A percentile compares a stretch with the other conserved stretches of the same genome.
Evolutionary conservation across 2,797 vertebrate species (phyloP).

Genomic region (Dendrocincla fuliginosa): DNA sequence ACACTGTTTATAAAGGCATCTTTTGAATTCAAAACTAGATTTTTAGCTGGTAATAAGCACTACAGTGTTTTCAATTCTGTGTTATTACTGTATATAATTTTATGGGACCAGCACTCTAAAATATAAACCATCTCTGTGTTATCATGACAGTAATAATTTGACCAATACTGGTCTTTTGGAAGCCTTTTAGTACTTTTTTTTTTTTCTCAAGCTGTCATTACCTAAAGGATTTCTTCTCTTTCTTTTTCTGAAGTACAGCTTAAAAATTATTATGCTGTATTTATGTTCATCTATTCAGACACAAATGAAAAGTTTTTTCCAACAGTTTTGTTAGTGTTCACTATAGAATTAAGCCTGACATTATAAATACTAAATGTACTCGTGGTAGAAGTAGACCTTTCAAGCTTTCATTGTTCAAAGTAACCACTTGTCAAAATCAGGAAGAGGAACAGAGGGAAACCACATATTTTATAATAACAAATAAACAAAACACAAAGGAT

Average conservation of each 20-base stretch:
- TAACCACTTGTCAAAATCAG: neutral
- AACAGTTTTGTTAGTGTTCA: neutral
- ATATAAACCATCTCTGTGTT: slow-evolving; percentile 24
- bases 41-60: slow-evolving; percentile 21
- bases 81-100: slow-evolving; percentile 19
- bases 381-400: neutral
- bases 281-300: neutral
- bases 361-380: neutral
- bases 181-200: slow-evolving; percentile 1
- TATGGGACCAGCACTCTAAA: slow-evolving; percentile 6
- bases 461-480: neutral
- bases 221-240: neutral
- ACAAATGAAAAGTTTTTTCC: neutral
- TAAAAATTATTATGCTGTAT: neutral
- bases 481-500: neutral
- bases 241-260: neutral
- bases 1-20: neutral
- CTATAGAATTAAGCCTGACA: neutral
- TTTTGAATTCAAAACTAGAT: neutral
- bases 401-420: neutral
- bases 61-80: slow-evolving; percentile 3
- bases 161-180: neutral
- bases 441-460: neutral
- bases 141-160: slow-evolving; percentile 46
- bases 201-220: neutral